Base-by-base conservation (phyloP, 2,113 vertebrate genomes). In the Burhinus oedicnemus region DNA sequence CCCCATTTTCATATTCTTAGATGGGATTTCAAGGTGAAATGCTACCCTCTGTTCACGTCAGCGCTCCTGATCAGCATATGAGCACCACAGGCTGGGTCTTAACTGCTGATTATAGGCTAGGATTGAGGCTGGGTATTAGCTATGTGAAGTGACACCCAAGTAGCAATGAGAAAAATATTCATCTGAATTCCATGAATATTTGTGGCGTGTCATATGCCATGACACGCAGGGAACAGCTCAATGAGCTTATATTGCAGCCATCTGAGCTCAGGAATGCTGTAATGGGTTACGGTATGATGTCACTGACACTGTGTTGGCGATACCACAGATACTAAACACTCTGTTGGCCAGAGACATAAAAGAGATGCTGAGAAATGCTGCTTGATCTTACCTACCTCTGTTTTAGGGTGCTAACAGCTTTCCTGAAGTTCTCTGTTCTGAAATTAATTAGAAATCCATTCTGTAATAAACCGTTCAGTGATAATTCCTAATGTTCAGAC, bases 391-490 rank as follows among this genome's bases (percentile, higher is more conserved):
- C 15, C 7, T 26, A 47, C 25, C 54, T 84, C 34, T 1, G 0
- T n/a, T 72, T 71, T 68, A 87, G 80, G 27, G 40, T 86, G 79
- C 25, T 82, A 92, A 75, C 58, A 60, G 25, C 29, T 89, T 89
- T 69, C 22, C 44, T 74, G 71, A 89, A 84, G 49, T 68, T 94
- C 49, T 83, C 60, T 83, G 51, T 85, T 95, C 86, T 80, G 84
- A 96, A 95, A 95, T 95, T 21, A 81, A 22, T 71, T 89, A 84
- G 81, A 93, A 97, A 93, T 82, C 9, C 8, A 30, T 87, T 82
- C 84, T 94, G 40, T 74, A 94, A 95, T 77, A 60, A 78, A 78
- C 54, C 70, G 32, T 66, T 49, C 11, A 42, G n/a, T 54, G 65
- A 65, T 93, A 80, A 78, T 77, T 95, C 86, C 49, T 61, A 81